Percentiles rank a stretch among this genome's conserved stretches.
These are phyloP conservation scores for Asarcornis scutulata DNA, from an alignment of 2,113 vertebrate species.

Conservation along the genomic window DNA sequence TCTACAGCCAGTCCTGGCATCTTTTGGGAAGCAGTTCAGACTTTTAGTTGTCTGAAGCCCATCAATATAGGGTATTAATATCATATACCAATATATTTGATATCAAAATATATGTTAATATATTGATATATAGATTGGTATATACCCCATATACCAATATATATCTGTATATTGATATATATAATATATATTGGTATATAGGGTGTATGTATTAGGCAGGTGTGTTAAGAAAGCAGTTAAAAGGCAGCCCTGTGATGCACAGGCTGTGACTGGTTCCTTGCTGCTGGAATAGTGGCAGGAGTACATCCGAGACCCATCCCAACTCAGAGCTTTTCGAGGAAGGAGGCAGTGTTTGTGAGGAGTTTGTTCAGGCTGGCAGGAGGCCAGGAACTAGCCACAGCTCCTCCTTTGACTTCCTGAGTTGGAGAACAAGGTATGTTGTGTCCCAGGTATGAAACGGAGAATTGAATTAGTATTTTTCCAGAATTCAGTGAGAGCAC, in stretches of 20 bases:
- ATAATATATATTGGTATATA: no score
- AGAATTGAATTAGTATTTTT: not conserved
- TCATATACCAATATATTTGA: no score
- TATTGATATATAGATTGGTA: no score
- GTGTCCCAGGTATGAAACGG: accelerated
- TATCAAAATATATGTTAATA: no score
- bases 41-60: not conserved
- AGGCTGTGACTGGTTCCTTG: not conserved
- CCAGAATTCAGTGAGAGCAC: accelerated
- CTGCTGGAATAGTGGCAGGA: accelerated
- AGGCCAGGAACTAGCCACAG: not conserved
- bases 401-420: not conserved
- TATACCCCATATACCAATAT: no score
- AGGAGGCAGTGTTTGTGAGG: not conserved
- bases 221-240: accelerated
- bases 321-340: not conserved
- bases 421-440: not conserved
- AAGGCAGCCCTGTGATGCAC: accelerated
- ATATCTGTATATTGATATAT: no score
- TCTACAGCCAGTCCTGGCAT: accelerated
- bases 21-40: not conserved
- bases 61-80: not conserved
- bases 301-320: not conserved
- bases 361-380: not conserved
- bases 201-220: accelerated